These are phyloP conservation scores for Lasaia peninsularis DNA, from an alignment of 1,140 invertebrate species.

Conservation along the genomic window DNA sequence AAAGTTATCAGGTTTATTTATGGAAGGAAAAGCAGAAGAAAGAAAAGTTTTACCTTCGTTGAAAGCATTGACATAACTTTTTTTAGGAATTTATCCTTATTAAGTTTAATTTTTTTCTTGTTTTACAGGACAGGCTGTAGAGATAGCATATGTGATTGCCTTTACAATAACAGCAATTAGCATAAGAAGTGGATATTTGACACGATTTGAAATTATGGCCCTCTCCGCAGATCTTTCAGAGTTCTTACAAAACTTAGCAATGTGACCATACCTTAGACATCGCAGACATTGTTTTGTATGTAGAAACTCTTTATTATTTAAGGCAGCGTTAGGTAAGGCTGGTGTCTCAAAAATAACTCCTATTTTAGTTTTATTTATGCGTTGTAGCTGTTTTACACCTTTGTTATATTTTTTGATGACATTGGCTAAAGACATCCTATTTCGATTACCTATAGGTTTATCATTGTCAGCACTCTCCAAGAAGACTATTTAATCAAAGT, in stretches of 20 bases:
- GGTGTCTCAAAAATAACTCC: constrained; percentile 22
- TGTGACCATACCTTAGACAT: constrained; percentile 29
- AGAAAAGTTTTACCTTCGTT: too few species aligned
- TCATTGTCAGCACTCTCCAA: background rate
- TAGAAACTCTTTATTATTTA: constrained; percentile 21
- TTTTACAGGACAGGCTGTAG: too few species aligned
- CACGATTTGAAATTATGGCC: background rate
- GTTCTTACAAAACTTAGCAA: constrained; percentile 32
- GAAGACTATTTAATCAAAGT: background rate
- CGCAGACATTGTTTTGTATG: constrained; percentile 27
- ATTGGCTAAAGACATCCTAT: constrained; percentile 13
- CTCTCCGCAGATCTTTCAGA: constrained; percentile 23
- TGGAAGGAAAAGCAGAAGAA: background rate
- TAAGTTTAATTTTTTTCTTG: too few species aligned
- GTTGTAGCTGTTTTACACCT: constrained; percentile 11
- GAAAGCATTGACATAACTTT: too few species aligned
- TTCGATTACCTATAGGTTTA: background rate
- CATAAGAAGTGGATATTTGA: background rate
- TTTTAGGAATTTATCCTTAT: too few species aligned
- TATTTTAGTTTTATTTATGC: constrained; percentile 18
- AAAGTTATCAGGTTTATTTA: background rate
- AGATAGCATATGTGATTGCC: background rate
- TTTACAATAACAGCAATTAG: background rate
- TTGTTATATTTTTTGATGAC: constrained; percentile 14
- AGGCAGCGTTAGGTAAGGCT: constrained; percentile 17